phyloP scores from a whole-genome alignment of 2,113 vertebrate genomes.

The Taxidea taxus region DNA sequence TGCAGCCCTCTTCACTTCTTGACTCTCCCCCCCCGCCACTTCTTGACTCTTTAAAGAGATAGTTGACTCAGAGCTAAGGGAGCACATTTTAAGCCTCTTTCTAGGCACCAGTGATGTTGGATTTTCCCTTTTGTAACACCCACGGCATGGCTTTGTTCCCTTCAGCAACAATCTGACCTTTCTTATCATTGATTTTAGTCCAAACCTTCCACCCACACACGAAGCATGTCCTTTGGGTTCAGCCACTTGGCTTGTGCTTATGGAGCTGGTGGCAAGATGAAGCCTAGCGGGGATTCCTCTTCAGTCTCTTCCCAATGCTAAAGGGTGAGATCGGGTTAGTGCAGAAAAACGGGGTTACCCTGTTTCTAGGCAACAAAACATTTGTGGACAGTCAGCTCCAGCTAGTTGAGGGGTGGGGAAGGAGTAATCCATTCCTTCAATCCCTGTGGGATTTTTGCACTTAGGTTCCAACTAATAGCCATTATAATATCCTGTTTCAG shows the following conservation, averaged over 20 bases:
- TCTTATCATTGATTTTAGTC: not conserved
- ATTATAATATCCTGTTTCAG: not conserved
- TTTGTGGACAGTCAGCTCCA: not conserved
- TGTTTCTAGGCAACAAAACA: not conserved
- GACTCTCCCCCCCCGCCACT: no score
- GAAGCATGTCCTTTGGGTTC: not conserved
- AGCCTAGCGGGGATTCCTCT: not conserved
- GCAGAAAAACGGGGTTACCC: not conserved
- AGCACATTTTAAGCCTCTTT: constrained; percentile 4
- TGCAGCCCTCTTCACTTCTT: not conserved
- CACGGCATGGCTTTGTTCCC: not conserved
- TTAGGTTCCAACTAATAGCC: not conserved
- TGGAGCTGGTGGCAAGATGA: not conserved
- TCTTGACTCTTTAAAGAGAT: not conserved
- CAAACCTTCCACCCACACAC: not conserved
- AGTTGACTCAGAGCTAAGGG: not conserved
- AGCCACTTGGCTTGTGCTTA: not conserved
- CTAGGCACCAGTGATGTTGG: not conserved
- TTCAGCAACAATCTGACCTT: not conserved
- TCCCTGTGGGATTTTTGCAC: not conserved
- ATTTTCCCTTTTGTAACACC: not conserved
- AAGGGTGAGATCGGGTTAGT: not conserved
- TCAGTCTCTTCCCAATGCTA: not conserved
- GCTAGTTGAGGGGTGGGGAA: not conserved
- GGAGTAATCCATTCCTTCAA: not conserved